Conservation (phyloP, 2,113 vertebrate genomes). For the Scartelaos histophorus region DNA sequence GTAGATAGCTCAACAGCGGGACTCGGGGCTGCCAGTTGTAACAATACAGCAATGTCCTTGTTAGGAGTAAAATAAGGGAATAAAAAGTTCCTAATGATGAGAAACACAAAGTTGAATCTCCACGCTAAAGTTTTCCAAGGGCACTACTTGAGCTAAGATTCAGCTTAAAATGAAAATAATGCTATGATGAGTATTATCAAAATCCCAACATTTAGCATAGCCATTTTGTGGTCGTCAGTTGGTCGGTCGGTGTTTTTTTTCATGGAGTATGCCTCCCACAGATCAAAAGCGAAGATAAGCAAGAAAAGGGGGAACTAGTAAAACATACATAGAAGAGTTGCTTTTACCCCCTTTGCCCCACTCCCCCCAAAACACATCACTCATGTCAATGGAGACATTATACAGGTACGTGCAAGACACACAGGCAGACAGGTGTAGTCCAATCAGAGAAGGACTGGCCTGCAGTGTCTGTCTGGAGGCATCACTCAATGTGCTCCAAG, state of each 20-base stretch:
- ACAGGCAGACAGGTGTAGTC: conserved; percentile 59
- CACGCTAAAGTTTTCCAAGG: conserved; percentile 88
- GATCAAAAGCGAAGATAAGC: conserved; percentile 56
- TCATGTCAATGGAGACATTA: conserved; percentile 59
- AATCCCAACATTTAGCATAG: conserved; percentile 66
- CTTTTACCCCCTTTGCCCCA: conserved; percentile 49
- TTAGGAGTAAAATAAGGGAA: conserved; percentile 62
- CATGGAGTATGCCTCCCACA: conserved; percentile 48
- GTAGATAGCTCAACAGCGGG: conserved; percentile 53
- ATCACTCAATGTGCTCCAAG: conserved; percentile 47
- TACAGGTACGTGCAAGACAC: conserved; percentile 52
- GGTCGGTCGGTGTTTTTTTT: conserved; percentile 50
- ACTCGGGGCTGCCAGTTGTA: conserved; percentile 29
- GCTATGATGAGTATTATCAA: conserved; percentile 69
- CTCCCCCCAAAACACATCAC: conserved; percentile 48
- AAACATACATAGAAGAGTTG: conserved; percentile 60
- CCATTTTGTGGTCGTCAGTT: conserved; percentile 61
- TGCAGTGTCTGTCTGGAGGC: conserved; percentile 52
- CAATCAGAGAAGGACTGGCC: conserved; percentile 49
- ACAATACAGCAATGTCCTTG: conserved; percentile 56
- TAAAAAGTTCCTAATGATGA: conserved; percentile 59
- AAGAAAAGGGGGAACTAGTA: conserved; percentile 41
- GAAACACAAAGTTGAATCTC: conserved; percentile 81
- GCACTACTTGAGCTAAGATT: conserved; percentile 88
- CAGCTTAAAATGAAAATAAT: conserved; percentile 91